These are phyloP conservation scores for Trinorchestia longiramus DNA, from an alignment of 1,140 invertebrate genomes.

Conservation along the genomic window DNA sequence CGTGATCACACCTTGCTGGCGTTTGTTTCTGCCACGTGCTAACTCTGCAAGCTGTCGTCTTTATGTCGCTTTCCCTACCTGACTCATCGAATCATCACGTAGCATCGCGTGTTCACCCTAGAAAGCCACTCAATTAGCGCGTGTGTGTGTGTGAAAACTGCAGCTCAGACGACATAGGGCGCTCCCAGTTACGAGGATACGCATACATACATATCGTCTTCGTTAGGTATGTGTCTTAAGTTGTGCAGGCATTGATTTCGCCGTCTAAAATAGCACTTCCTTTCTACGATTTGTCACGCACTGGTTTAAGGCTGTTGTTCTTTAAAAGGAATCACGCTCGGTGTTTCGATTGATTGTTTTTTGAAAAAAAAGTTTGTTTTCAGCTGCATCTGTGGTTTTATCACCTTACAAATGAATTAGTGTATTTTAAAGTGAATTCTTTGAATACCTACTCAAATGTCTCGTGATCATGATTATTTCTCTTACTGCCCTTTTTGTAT, in stretches of 20 bases:
- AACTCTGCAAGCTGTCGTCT: background rate
- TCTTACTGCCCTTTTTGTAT: background rate
- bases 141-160: background rate
- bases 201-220: background rate
- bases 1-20: background rate
- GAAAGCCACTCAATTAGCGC: background rate
- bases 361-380: too few species aligned
- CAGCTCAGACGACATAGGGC: background rate
- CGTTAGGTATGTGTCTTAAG: background rate
- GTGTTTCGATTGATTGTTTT: background rate
- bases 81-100: background rate
- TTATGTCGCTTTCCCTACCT: background rate
- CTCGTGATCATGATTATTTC: background rate
- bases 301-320: background rate
- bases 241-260: background rate
- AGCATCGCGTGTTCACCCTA: background rate
- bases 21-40: background rate
- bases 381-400: too few species aligned
- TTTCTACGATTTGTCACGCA: background rate
- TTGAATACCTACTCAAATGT: background rate
- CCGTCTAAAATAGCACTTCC: background rate
- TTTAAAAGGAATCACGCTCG: background rate
- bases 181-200: background rate
- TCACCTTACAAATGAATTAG: too few species aligned
- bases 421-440: background rate